phyloP scores from a whole-genome alignment of 2,113 vertebrate species.

The Alethe castanea region DNA sequence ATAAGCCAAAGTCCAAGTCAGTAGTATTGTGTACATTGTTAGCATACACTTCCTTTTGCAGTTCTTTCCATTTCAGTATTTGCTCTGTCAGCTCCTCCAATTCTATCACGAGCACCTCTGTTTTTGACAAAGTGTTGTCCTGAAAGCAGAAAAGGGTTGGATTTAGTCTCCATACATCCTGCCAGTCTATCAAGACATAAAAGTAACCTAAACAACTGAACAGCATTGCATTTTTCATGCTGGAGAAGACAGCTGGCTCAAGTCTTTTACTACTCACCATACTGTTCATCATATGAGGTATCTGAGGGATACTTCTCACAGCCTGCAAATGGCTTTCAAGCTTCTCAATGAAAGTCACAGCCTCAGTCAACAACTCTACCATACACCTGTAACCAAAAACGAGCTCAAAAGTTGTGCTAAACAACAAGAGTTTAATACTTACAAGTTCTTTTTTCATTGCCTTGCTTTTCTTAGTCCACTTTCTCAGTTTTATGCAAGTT shows the following conservation, averaged over 20 bases:
- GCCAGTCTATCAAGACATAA: not conserved
- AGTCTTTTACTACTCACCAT: constrained; percentile 78
- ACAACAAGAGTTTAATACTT: not conserved
- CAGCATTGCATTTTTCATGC: not conserved
- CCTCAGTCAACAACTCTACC: constrained; percentile 77
- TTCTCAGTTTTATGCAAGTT: not conserved
- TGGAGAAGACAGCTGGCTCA: not conserved
- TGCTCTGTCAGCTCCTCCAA: constrained; percentile 77
- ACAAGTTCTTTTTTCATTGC: not conserved
- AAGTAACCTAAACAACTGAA: not conserved
- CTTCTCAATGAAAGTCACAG: constrained; percentile 82
- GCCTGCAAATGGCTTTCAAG: constrained; percentile 80
- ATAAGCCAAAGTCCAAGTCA: constrained; percentile 49
- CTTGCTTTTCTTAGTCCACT: not conserved
- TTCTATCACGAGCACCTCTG: constrained; percentile 74
- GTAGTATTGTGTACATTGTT: not conserved
- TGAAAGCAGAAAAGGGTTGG: constrained; percentile 55
- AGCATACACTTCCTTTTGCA: constrained; percentile 59
- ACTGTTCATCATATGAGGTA: constrained; percentile 61
- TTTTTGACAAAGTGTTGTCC: constrained; percentile 73
- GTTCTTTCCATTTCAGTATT: constrained; percentile 78
- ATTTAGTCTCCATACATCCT: not conserved
- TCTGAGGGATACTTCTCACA: constrained; percentile 64
- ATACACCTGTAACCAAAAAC: constrained; percentile 71
- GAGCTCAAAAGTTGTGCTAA: not conserved